Evolutionary conservation across 2,797 vertebrate genomes (phyloP).

Genomic region (Antrozous pallidus): DNA sequence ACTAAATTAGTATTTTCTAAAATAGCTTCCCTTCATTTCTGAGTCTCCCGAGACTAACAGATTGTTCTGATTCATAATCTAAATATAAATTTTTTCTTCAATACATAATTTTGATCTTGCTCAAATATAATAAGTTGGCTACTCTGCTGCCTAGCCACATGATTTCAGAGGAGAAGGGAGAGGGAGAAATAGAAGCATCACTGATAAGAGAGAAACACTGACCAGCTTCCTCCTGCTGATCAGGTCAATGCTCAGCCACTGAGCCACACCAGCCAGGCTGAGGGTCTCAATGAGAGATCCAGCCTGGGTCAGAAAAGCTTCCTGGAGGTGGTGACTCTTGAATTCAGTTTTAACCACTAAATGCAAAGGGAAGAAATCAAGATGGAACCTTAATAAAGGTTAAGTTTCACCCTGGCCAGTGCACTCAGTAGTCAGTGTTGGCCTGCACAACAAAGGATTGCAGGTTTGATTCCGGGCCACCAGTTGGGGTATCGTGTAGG

Average conservation of each 20-base stretch:
- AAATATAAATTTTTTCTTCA: not conserved
- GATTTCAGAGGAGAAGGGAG: too few species aligned
- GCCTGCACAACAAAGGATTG: not conserved
- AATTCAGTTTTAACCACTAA: constrained; percentile 4
- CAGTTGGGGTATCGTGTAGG: not conserved
- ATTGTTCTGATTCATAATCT: not conserved
- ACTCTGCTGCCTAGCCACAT: not conserved
- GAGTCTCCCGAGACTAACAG: constrained; percentile 16
- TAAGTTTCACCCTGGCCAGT: not conserved
- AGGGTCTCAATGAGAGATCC: not conserved
- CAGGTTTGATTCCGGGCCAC: not conserved
- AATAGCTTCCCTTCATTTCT: constrained; percentile 9
- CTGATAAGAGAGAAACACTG: too few species aligned
- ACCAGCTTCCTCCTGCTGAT: too few species aligned
- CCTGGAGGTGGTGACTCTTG: not conserved
- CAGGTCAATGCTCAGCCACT: too few species aligned
- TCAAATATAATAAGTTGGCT: not conserved
- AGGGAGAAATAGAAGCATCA: too few species aligned
- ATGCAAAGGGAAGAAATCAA: not conserved
- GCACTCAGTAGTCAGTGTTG: not conserved
- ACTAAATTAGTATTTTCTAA: not conserved
- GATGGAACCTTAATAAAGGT: not conserved
- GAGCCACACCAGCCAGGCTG: not conserved
- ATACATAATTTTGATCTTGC: constrained; percentile 17
- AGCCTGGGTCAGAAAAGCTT: not conserved